Conservation (phyloP, 2,888 invertebrate genomes). For the Ceriagrion tenellum region DNA sequence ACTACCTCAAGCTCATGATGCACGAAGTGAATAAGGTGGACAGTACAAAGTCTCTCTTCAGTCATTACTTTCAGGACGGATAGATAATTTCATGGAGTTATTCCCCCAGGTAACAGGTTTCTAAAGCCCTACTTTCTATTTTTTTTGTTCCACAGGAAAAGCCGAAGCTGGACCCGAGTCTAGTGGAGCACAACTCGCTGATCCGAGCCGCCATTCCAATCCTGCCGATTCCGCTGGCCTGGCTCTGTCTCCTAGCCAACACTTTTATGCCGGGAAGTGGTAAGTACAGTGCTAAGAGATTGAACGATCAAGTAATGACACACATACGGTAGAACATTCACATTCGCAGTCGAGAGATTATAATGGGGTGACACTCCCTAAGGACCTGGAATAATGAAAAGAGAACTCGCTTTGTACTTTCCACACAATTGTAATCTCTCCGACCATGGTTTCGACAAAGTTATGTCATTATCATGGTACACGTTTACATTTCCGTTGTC, state of each 20-base stretch:
- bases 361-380: neutral
- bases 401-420: too few relatives aligned
- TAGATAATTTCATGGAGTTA: too few relatives aligned
- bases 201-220: constrained; percentile 97
- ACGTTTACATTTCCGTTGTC: too few relatives aligned
- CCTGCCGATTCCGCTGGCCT: constrained; percentile 91
- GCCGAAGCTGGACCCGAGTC: constrained; percentile 87
- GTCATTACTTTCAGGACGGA: too few relatives aligned
- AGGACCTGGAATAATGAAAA: too few relatives aligned
- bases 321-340: neutral
- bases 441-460: too few relatives aligned
- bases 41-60: too few relatives aligned
- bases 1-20: too few relatives aligned
- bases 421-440: too few relatives aligned
- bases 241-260: constrained; percentile 92
- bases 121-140: constrained; percentile 70
- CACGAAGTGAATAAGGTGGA: too few relatives aligned
- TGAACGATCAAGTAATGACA: neutral
- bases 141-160: constrained; percentile 82
- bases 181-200: constrained; percentile 88
- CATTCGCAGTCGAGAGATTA: neutral
- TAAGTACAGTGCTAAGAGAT: constrained; percentile 75
- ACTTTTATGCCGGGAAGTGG: constrained; percentile 89
- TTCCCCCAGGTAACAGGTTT: too few relatives aligned
- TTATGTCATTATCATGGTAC: too few relatives aligned